phyloP scores from a whole-genome alignment of 2,797 vertebrate species.

The Setipinna tenuifilis region DNA sequence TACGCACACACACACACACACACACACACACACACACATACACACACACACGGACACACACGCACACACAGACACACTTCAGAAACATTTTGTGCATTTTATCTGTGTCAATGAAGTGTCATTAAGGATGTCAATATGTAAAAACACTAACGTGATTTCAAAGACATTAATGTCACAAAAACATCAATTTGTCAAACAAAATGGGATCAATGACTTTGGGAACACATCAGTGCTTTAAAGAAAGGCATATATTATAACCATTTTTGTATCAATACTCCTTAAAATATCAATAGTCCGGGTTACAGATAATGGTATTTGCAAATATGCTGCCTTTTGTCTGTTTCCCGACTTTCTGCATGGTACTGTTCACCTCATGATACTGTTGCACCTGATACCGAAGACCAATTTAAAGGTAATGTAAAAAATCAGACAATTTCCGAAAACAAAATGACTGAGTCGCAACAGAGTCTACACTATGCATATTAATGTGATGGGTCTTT shows the following conservation, averaged over 20 bases:
- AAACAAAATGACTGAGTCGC: not conserved
- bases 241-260: constrained; percentile 35
- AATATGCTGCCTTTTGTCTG: not conserved
- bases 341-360: not conserved
- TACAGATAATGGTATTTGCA: constrained; percentile 9
- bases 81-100: constrained; percentile 43
- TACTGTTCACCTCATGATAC: not conserved
- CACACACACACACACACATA: too few relatives aligned
- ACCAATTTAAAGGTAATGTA: not conserved
- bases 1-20: not conserved
- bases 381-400: not conserved
- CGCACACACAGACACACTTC: constrained; percentile 5
- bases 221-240: constrained; percentile 37
- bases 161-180: constrained; percentile 46
- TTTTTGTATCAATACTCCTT: constrained; percentile 34
- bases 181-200: constrained; percentile 42
- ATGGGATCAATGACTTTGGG: constrained; percentile 39
- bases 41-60: too few relatives aligned
- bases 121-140: constrained; percentile 52
- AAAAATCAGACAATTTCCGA: not conserved
- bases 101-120: constrained; percentile 48
- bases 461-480: not conserved
- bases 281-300: constrained; percentile 32
- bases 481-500: not conserved
- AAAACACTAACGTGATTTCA: constrained; percentile 54